A percentile compares a stretch with the other conserved stretches of the same genome.
phyloP scores from a whole-genome alignment of 2,888 invertebrate species.

The Prosapia bicincta region DNA sequence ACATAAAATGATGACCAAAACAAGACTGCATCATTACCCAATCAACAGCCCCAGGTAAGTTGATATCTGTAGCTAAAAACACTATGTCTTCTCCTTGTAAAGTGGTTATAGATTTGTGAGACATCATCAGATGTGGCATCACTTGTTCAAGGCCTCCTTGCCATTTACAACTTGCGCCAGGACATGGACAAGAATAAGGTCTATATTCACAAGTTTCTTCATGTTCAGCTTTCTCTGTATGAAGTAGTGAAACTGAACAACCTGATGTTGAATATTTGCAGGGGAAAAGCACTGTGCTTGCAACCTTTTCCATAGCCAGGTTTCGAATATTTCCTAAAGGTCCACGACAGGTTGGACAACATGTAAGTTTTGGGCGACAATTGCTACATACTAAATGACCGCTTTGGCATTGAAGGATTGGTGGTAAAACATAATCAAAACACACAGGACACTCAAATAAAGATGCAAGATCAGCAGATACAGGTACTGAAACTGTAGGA shows the following conservation, averaged over 20 bases:
- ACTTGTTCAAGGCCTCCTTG: conserved; percentile 97
- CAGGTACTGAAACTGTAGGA: conserved; percentile 32
- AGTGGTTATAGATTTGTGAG: conserved; percentile 97
- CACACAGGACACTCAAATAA: conserved; percentile 96
- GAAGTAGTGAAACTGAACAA: conserved; percentile 85
- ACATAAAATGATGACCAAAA: conserved; percentile 99
- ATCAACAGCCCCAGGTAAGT: conserved; percentile 97
- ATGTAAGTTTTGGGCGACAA: conserved; percentile 94
- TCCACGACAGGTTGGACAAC: conserved; percentile 98
- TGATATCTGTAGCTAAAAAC: conserved; percentile 98
- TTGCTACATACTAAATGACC: conserved; percentile 98
- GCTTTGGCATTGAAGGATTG: conserved; percentile 97
- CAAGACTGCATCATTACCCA: conserved; percentile 99
- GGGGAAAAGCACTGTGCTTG: conserved; percentile 96
- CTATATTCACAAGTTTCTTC: conserved; percentile 98
- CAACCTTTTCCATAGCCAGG: conserved; percentile 99
- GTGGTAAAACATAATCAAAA: conserved; percentile 98
- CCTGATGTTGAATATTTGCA: conserved; percentile 98
- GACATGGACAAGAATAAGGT: conserved; percentile 98
- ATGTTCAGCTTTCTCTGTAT: conserved; percentile 98
- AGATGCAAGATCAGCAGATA: conserved; percentile 78
- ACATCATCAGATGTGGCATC: conserved; percentile 96
- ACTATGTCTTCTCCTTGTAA: conserved; percentile 99
- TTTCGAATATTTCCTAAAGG: conserved; percentile 96
- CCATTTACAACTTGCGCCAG: conserved; percentile 99